Evolutionary conservation across 2,797 vertebrate species (phyloP), one percentile per base, ranked within the genome.

Genomic region (Hybognathus amarus): DNA sequence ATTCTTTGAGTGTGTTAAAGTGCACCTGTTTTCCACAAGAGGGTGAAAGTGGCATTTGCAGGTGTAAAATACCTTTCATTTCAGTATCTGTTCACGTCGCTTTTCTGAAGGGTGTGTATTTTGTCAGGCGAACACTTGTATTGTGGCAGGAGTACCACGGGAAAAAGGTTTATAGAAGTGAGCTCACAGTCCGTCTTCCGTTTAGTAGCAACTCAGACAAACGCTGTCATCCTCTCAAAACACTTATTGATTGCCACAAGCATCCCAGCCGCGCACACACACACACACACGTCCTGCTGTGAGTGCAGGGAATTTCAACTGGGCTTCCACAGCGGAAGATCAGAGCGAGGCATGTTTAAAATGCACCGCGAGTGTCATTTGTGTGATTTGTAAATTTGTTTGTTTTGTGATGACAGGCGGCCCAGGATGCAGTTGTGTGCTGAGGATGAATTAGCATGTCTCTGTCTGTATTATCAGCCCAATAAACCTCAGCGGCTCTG

Each of bases 171-270:
- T 11, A 2, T 52, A 13, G 66, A 30, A 56, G 36, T 59, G 78
- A 69, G 40, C 68, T 71, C 18, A 66, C 56, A n/a, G 24, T 79
- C 67, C 78, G 68, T 64, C 33, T 52, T 83, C 90, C 89, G 90
- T 92, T 93, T 90, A 91, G 90, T 92, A 92, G 93, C 92, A 94
- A 92, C 92, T 92, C 92, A 92, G 90, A 93, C 92, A 92, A 92
- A 90, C 63, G 86, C 91, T 94, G 94, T 93, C 91, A 94, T 93
- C 93, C 90, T 93, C 91, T 93, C 93, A 94, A 93, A 94, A 94
- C 90, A 91, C 89, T 90, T 94, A 94, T 94, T 93, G 93, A 94
- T 94, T 94, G 92, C 90, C 90, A 86, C 88, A 89, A 91, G 89
- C 91, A 90, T 93, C 90, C 88, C 89, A 91, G 88, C 69, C 54